phyloP scores from a whole-genome alignment of 1,140 invertebrate species.

The Heterodera carotae region DNA sequence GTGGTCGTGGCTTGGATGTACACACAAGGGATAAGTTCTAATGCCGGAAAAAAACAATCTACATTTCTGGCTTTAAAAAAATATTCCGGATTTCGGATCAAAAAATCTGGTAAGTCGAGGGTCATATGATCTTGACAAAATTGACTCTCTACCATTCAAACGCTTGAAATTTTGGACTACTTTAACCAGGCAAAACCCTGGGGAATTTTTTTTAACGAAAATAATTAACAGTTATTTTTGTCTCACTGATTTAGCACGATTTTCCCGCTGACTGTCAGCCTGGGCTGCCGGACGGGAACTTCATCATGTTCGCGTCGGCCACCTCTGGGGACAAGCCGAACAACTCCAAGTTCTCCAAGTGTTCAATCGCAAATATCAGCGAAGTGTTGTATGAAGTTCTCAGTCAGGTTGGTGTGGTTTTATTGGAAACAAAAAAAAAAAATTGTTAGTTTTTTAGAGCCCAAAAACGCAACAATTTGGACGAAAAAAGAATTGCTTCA shows the following conservation, averaged over 20 bases:
- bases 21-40: no score
- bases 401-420: constrained; percentile 8
- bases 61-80: no score
- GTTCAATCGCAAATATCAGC: constrained; percentile 91
- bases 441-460: not conserved
- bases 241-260: constrained; percentile 77
- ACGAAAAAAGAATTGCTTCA: constrained; percentile 93
- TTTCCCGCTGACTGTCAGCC: constrained; percentile 87
- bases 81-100: not conserved
- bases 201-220: no score
- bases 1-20: no score
- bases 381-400: constrained; percentile 78
- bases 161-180: no score
- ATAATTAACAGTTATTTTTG: no score
- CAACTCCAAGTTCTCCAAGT: constrained; percentile 89
- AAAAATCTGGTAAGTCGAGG: not conserved
- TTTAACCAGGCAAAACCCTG: no score
- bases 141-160: no score
- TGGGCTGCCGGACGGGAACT: constrained; percentile 89
- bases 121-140: no score
- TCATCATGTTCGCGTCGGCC: constrained; percentile 94
- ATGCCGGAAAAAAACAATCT: no score
- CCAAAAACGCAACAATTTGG: constrained; percentile 66
- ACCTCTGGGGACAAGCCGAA: constrained; percentile 89
- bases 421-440: no score